Conservation (phyloP, 1,140 invertebrate species). For the Meloidogyne floridensis region DNA sequence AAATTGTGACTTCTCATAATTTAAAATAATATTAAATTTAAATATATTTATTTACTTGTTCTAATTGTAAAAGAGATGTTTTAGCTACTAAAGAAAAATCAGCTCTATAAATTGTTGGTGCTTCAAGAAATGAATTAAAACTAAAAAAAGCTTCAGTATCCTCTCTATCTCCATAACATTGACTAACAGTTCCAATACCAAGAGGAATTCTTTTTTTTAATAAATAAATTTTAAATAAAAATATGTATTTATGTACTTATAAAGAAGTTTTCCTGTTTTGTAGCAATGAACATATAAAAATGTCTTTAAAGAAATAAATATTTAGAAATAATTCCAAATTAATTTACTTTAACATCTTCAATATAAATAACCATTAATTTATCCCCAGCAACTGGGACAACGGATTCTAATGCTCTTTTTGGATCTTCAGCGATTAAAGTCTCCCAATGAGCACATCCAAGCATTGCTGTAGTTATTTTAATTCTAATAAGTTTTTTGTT, state of each 20-base stretch:
- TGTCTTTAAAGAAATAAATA: constrained; percentile 73
- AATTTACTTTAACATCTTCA: constrained; percentile 83
- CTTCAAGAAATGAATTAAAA: constrained; percentile 89
- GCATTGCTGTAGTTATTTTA: constrained; percentile 77
- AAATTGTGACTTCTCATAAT: no score
- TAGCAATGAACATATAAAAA: constrained; percentile 80
- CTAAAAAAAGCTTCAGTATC: constrained; percentile 88
- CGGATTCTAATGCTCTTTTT: constrained; percentile 86
- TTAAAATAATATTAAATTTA: constrained; percentile 72
- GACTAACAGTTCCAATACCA: constrained; percentile 82
- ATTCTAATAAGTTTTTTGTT: constrained; percentile 86
- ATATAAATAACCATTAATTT: constrained; percentile 89
- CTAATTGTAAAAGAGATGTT: constrained; percentile 66
- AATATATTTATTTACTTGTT: constrained; percentile 73
- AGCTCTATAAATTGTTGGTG: constrained; percentile 84
- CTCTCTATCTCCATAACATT: constrained; percentile 81
- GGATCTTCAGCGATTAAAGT: constrained; percentile 82
- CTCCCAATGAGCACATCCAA: constrained; percentile 74
- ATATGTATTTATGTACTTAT: constrained; percentile 29
- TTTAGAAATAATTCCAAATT: constrained; percentile 36
- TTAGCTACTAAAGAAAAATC: constrained; percentile 76
- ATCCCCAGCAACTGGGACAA: constrained; percentile 78
- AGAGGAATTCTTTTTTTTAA: constrained; percentile 66
- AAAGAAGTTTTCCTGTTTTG: constrained; percentile 74
- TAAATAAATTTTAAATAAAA: not conserved